phyloP scores from a whole-genome alignment of 1,140 invertebrate species.

The Colletes gigas region DNA sequence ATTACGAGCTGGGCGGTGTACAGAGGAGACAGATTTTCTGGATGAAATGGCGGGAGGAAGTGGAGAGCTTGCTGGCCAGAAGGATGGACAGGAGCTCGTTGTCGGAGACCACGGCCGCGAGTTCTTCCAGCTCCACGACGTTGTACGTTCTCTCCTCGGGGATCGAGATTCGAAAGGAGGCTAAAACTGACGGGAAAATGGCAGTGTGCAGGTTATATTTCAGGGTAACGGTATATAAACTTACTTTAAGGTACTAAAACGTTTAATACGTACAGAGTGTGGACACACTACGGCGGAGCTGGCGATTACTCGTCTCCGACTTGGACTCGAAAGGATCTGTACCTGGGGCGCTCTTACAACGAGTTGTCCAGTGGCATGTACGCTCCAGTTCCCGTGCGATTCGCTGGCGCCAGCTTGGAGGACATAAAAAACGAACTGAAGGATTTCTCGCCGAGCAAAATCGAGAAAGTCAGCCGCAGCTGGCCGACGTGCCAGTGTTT shows the following conservation, averaged over 20 bases:
- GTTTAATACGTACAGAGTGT: conserved; percentile 44
- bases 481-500: conserved; percentile 55
- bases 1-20: conserved; percentile 74
- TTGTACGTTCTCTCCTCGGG: conserved; percentile 72
- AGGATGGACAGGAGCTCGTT: conserved; percentile 76
- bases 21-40: conserved; percentile 75
- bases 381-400: conserved; percentile 63
- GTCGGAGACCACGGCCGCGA: conserved; percentile 82
- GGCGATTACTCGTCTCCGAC: conserved; percentile 53
- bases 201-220: conserved; percentile 47
- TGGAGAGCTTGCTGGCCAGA: conserved; percentile 74
- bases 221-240: background rate
- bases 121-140: conserved; percentile 78
- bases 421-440: conserved; percentile 51
- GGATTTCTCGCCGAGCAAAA: conserved; percentile 26
- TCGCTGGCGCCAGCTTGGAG: conserved; percentile 62
- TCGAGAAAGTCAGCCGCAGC: conserved; percentile 51
- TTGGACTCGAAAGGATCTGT: conserved; percentile 70
- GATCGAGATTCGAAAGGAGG: conserved; percentile 38
- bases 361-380: conserved; percentile 68
- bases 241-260: no score
- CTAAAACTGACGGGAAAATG: conserved; percentile 6
- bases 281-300: conserved; percentile 63
- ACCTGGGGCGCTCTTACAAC: conserved; percentile 65
- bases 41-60: conserved; percentile 82